phyloP scores from a whole-genome alignment of 2,797 vertebrate species.

The Eulemur rubriventer region DNA sequence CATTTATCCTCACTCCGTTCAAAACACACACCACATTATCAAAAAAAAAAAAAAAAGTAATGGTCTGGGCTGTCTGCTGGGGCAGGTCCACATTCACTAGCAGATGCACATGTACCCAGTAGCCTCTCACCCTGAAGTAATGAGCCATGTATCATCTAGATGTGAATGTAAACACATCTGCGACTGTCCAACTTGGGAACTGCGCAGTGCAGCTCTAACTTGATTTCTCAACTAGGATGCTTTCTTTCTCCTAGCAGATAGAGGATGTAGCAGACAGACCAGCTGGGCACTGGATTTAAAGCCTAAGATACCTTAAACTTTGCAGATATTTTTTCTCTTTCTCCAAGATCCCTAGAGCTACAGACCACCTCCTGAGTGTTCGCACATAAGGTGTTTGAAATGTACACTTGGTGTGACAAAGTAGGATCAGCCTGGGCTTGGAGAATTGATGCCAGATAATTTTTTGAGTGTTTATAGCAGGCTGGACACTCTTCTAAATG shows the following conservation, averaged over 20 bases:
- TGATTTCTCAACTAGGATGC: background rate
- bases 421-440: background rate
- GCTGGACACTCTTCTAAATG: background rate
- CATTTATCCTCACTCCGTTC: background rate
- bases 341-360: background rate
- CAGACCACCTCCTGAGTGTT: background rate
- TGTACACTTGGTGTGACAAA: background rate
- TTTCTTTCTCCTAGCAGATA: background rate
- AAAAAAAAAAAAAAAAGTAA: background rate
- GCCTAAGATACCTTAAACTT: constrained; percentile 7
- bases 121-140: constrained; percentile 61
- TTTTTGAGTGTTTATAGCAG: background rate
- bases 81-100: constrained; percentile 52
- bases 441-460: background rate
- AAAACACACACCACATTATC: constrained; percentile 6
- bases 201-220: background rate
- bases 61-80: constrained; percentile 12
- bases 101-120: constrained; percentile 1
- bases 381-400: background rate
- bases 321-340: background rate
- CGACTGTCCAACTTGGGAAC: background rate
- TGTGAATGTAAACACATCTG: constrained; percentile 45
- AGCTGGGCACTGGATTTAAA: background rate
- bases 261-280: background rate
- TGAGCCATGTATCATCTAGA: constrained; percentile 43